Base-by-base conservation (phyloP, 1,140 invertebrate species). In the Bombus difficillimus region DNA sequence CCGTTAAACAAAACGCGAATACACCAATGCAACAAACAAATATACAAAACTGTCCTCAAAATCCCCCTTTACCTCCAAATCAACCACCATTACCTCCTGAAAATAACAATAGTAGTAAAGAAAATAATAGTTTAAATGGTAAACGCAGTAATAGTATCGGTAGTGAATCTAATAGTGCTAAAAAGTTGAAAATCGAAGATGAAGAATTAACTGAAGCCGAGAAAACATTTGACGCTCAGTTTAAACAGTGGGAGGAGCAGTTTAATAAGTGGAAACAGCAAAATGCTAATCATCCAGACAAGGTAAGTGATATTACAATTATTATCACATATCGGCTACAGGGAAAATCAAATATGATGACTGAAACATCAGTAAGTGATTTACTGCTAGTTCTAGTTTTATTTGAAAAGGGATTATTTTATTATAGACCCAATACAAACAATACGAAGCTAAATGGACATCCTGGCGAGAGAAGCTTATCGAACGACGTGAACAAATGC, bases 201-300 rank as follows among this genome's bases (percentile, higher is more conserved):
- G 95, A 95, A 85, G 95, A 96, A 88, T 91, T 96, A 41, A 96
- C 96, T 12, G 97, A 97, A 92, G 97, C 97, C 88, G 97, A 98
- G 92, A 97, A 96, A 93, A 96, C 96, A 71, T 98, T 98, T 95
- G 97, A 98, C 92, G 96, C 96, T 80, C 96, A 98, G 91, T 98
- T 98, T 92, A 96, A 97, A 92, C 97, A 97, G 90, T 98, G 98
- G 98, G 98, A 98, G 94, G 96, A 97, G 86, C 97, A 98, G 91
- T 98, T 98, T 92, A 97, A 97, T 88, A 97, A 97, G 89, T 98
- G 98, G 98, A 98, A 97, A 93, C 96, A 96, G 84, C 97, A 98
- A 91, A 98, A 98, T 95, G 96, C 96, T 37, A 97, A 97, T 94
- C 98, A 98, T 96, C 98, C 98, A 28, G 97, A 98, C 92, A 98